Conservation (phyloP, 2,113 vertebrate genomes). For the Halichoerus grypus region DNA sequence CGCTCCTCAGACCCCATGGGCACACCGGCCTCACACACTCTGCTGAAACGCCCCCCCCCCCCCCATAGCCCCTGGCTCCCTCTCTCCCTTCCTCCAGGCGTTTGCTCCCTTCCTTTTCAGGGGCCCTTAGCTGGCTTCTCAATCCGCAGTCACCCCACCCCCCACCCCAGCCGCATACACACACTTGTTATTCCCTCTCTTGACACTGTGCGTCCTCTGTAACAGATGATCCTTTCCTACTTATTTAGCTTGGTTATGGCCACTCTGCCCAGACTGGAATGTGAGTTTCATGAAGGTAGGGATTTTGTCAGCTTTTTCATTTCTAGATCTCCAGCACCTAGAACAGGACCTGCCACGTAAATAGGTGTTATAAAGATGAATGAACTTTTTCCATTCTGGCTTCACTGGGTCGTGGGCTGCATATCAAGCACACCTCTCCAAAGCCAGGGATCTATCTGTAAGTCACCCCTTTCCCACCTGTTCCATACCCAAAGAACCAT, state of each 20-base stretch:
- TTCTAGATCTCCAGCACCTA: not conserved
- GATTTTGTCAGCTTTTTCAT: not conserved
- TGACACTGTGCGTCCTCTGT: not conserved
- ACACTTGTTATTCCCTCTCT: not conserved
- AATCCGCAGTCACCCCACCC: not conserved
- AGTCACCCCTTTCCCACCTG: not conserved
- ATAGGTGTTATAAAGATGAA: no score
- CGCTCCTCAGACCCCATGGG: constrained; percentile 76
- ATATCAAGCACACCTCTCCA: not conserved
- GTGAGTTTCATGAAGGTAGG: not conserved
- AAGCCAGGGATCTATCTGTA: not conserved
- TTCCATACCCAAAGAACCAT: rapidly evolving
- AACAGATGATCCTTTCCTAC: not conserved
- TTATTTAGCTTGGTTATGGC: not conserved
- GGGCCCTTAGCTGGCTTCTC: not conserved
- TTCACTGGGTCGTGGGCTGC: not conserved
- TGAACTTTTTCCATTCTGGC: not conserved
- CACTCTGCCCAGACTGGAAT: not conserved
- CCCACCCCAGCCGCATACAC: not conserved
- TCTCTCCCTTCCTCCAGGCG: not conserved
- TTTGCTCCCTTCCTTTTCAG: not conserved
- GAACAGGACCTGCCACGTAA: not conserved
- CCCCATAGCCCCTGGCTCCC: not conserved
- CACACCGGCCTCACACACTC: not conserved
- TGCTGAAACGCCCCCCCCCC: not conserved